Conservation (phyloP, 2,888 invertebrate species). For the Eupeodes latifasciatus region DNA sequence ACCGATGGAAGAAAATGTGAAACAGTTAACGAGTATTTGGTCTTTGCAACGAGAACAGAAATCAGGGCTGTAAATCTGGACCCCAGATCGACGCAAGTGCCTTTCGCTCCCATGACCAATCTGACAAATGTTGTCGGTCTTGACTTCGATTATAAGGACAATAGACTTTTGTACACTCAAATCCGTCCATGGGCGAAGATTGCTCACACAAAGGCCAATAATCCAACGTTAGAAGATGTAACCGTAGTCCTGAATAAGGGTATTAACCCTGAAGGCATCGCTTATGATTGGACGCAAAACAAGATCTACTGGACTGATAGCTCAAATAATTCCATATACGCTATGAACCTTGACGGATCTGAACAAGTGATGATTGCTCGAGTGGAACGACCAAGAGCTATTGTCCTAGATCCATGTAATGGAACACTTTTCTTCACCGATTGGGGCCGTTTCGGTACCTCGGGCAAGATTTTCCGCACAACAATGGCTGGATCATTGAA, state of each 20-base stretch:
- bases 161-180: slow-evolving; percentile 95
- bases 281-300: slow-evolving; percentile 98
- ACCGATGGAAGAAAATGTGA: slow-evolving; percentile 90
- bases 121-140: slow-evolving; percentile 97
- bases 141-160: slow-evolving; percentile 96
- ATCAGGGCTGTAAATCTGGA: slow-evolving; percentile 96
- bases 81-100: slow-evolving; percentile 91
- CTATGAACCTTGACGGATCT: slow-evolving; percentile 95
- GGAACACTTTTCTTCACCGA: slow-evolving; percentile 98
- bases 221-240: slow-evolving; percentile 87
- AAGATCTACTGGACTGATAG: slow-evolving; percentile 99
- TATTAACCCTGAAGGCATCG: slow-evolving; percentile 96
- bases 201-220: slow-evolving; percentile 90
- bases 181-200: slow-evolving; percentile 96
- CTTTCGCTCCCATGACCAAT: slow-evolving; percentile 93
- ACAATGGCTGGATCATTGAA: slow-evolving; percentile 98
- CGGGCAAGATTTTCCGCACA: slow-evolving; percentile 96
- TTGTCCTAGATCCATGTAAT: slow-evolving; percentile 98
- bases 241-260: slow-evolving; percentile 90
- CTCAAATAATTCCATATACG: slow-evolving; percentile 96
- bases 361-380: slow-evolving; percentile 95
- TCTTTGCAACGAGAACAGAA: slow-evolving; percentile 97
- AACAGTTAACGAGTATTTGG: slow-evolving; percentile 93
- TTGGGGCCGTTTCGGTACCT: slow-evolving; percentile 96
- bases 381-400: slow-evolving; percentile 96